These are phyloP conservation scores for Portevinia maculata DNA, from an alignment of 2,888 invertebrate genomes.

Conservation along the genomic window DNA sequence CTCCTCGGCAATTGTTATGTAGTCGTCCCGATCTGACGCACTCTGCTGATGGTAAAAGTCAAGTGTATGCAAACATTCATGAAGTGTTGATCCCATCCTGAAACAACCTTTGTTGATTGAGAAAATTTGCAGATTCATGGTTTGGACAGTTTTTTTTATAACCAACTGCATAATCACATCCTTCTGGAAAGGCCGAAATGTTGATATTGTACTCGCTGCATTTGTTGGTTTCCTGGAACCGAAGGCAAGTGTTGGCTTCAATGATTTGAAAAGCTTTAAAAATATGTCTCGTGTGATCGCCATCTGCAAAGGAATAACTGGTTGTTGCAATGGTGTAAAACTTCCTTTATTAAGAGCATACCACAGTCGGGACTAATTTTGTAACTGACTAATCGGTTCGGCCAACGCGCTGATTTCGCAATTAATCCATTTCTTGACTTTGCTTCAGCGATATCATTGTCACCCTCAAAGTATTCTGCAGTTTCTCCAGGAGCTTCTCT, in stretches of 20 bases:
- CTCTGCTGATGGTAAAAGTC: constrained; percentile 93
- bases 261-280: constrained; percentile 88
- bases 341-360: no score
- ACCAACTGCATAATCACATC: constrained; percentile 91
- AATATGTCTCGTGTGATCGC: constrained; percentile 85
- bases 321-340: no score
- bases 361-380: constrained; percentile 81
- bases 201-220: constrained; percentile 77
- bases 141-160: constrained; percentile 82
- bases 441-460: constrained; percentile 86
- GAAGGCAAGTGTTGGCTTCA: constrained; percentile 88
- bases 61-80: constrained; percentile 90
- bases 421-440: constrained; percentile 85
- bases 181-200: constrained; percentile 84
- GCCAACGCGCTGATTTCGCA: constrained; percentile 85
- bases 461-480: constrained; percentile 89
- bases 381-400: constrained; percentile 87
- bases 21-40: constrained; percentile 88
- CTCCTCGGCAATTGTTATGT: constrained; percentile 84
- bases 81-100: constrained; percentile 85
- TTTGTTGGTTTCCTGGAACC: constrained; percentile 86
- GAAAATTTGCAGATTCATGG: constrained; percentile 78
- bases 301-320: constrained; percentile 76
- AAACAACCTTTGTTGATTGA: constrained; percentile 79
- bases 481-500: constrained; percentile 88